Base-by-base conservation (phyloP, 1,140 invertebrate genomes). In the Pollicipes pollicipes region DNA sequence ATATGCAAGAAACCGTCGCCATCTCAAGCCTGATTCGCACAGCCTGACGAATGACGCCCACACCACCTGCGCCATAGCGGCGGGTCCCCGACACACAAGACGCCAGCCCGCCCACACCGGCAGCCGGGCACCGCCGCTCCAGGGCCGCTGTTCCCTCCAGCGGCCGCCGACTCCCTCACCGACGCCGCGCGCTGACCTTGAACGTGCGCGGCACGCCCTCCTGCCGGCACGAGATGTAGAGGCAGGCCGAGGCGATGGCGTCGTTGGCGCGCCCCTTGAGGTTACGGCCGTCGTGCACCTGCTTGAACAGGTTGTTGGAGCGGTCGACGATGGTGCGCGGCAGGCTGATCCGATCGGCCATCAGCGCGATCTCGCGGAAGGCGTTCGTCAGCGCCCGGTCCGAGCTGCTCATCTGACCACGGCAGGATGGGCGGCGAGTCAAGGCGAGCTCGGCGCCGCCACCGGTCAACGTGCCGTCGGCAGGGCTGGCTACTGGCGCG, bases 201-300 rank as follows among this genome's bases (percentile, higher is more conserved):
- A 99, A 99, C 45, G 97, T 99, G 75, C 97, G 85, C 0, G 97
- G 97, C 0, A 99, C 97, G 21, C 94, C 93, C 81, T 99, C 97
- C 79, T 99, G 95, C 37, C 97, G 84, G 79, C 97, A 99, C 0
- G 97, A 96, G 75, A 99, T 99, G 78, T 99, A 99, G 13, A 99
- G 83, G 82, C 96, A 99, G 0, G 97, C 96, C 0, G 97, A 97
- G 0, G 95, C 93, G 76, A 99, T 98, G 0, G 97, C 96, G 81
- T 99, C 96, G 80, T 98, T 97, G 28, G 92, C 89, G 70, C 95
- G 84, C 66, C 93, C 93, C 82, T 95, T 95, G 21, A 97, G 81
- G 78, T 94, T 95, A 81, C 97, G 95, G 1, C 94, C 92, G 80
- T 99, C 97, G 77, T 99, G 93, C 0, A 98, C 92, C 86, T 98